Evolutionary conservation across 2,888 invertebrate species (phyloP), one percentile per base, ranked within the genome.

Genomic region (Caenorhabditis sp.): DNA sequence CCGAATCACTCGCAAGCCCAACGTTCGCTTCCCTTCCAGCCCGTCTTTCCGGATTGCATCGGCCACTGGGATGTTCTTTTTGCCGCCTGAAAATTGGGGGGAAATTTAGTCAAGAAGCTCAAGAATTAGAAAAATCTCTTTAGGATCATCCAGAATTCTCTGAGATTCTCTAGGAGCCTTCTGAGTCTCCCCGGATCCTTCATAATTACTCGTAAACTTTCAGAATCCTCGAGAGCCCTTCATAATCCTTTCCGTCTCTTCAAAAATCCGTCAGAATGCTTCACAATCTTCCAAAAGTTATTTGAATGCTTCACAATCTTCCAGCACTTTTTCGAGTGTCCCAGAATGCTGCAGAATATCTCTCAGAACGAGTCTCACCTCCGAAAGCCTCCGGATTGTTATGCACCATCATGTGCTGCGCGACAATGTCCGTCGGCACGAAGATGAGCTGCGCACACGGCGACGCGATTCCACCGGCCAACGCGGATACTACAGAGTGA

Each of bases 391-490:
- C 87, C 2, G 87, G 86, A 75, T 87, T 87, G 58, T 86, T 87
- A 56, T 87, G 86, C 24, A 91, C 87, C 90, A 91, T 91, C 89
- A 89, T 89, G 80, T 89, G 89, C 68, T 90, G 90, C n/a, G 90
- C 89, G 12, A 91, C 88, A 61, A 91, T 90, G 61, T 91, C 91
- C 2, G 91, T 91, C 6, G 91, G 91, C 16, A 91, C 91, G 76
- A 91, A 91, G 28, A 90, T 88, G 35, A 89, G 66, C 69, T 91
- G 90, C 8, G 91, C 89, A 66, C 87, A 88, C 3, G 88, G 87
- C 10, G 89, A 86, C 8, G 90, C 90, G 49, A 87, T 85, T 19
- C 89, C 90, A 28, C 89, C 88, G 12, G 89, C 89, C 24, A 89
- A 54, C 0, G 89, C 88, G 5, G 88, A 88, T 1, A 89, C 86